A percentile compares a stretch with the other conserved stretches of the same genome.
These are phyloP conservation scores for Lepidotrigona ventralis DNA, from an alignment of 1,140 invertebrate species.

Conservation along the genomic window DNA sequence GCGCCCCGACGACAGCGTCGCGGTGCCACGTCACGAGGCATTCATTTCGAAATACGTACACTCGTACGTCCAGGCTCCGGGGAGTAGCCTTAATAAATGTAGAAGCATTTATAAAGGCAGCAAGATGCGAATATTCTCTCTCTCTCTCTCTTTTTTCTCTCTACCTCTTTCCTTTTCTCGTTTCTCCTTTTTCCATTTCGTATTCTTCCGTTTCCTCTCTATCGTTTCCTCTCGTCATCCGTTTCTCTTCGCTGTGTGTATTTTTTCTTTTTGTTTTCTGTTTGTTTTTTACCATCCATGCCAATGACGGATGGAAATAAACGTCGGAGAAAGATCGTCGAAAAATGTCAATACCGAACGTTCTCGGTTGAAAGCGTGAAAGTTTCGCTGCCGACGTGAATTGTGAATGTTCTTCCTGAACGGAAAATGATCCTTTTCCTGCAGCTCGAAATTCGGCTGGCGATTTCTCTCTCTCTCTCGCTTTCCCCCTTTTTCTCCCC, in stretches of 20 bases:
- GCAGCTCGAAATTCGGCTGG: neutral
- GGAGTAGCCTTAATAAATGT: conserved; percentile 79
- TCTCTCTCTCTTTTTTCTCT: neutral
- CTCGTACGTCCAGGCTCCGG: conserved; percentile 60
- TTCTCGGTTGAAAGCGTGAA: conserved; percentile 7
- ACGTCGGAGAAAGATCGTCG: conserved; percentile 25
- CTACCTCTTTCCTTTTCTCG: neutral
- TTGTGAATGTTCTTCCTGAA: neutral
- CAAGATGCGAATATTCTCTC: conserved; percentile 66
- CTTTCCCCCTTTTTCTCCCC: neutral
- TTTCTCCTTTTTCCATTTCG: neutral
- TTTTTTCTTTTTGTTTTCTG: too few relatives aligned
- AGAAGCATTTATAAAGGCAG: conserved; percentile 76
- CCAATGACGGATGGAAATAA: conserved; percentile 47
- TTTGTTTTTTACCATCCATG: neutral
- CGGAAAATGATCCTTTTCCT: neutral
- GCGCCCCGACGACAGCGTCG: conserved; percentile 78
- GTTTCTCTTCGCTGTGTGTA: neutral
- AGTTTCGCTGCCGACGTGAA: neutral
- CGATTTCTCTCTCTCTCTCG: neutral
- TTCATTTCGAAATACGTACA: conserved; percentile 76
- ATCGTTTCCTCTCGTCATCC: neutral
- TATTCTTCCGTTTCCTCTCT: neutral
- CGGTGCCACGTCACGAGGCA: conserved; percentile 76
- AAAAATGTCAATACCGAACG: conserved; percentile 55